Conservation (phyloP, 92 coral and sea anemone species). For the Heteractis magnifica region DNA sequence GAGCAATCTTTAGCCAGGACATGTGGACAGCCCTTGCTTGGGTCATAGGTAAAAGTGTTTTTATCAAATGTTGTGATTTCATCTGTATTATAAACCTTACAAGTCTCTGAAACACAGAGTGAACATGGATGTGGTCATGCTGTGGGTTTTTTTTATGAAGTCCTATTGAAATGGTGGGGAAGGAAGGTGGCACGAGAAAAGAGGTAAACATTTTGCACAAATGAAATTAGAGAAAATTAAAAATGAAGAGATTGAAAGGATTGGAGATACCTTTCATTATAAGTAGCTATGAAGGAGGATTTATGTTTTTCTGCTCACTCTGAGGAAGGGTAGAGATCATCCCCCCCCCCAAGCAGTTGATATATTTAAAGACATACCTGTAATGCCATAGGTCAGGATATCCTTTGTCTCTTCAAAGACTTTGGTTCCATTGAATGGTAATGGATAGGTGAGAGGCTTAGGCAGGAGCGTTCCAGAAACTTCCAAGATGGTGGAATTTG, state of each 20-base stretch:
- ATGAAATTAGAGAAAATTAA: too few relatives aligned
- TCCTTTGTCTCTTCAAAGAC: conserved; percentile 18
- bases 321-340: too few relatives aligned
- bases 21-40: conserved; percentile 53
- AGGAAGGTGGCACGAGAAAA: too few relatives aligned
- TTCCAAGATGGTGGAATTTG: not conserved
- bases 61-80: conserved; percentile 46
- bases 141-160: too few relatives aligned
- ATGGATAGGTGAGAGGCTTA: not conserved
- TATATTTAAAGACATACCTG: conserved; percentile 1
- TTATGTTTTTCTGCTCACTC: too few relatives aligned
- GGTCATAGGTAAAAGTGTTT: conserved; percentile 27
- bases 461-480: conserved; percentile 19
- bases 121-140: not conserved
- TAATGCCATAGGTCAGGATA: conserved; percentile 10
- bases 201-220: too few relatives aligned
- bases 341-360: too few relatives aligned
- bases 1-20: conserved; percentile 58
- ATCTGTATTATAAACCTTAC: conserved; percentile 1
- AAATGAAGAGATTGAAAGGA: too few relatives aligned
- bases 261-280: too few relatives aligned
- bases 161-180: too few relatives aligned
- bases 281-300: too few relatives aligned
- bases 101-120: conserved; percentile 21
- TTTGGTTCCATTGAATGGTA: conserved; percentile 20